Percentiles rank a stretch among this genome's conserved stretches.
These are phyloP conservation scores for Drosophila kanekoi DNA, from an alignment of 2,888 invertebrate species.

Conservation along the genomic window DNA sequence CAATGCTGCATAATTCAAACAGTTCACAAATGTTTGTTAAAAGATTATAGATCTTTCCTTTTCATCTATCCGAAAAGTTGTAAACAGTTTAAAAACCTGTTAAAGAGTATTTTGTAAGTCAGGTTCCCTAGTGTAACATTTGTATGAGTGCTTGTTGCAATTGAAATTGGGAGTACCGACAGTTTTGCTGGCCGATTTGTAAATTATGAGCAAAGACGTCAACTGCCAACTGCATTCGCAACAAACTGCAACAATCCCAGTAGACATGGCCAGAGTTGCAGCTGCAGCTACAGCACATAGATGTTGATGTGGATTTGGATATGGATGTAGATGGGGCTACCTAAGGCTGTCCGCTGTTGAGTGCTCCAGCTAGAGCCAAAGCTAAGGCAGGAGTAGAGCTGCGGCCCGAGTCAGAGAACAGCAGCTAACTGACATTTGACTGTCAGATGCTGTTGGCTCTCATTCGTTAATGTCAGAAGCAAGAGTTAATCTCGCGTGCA, in stretches of 20 bases:
- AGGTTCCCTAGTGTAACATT: not conserved
- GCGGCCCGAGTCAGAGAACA: conserved; percentile 48
- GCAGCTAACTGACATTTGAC: conserved; percentile 82
- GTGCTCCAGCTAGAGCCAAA: conserved; percentile 12
- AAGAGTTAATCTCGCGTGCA: conserved; percentile 81
- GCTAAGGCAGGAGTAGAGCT: not conserved
- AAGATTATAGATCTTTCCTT: not conserved
- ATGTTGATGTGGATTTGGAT: conserved; percentile 5
- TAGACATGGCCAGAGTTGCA: conserved; percentile 36
- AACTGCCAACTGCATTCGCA: conserved; percentile 57
- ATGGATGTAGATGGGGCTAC: conserved; percentile 28
- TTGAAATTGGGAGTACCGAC: conserved; percentile 39
- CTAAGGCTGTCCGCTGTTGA: conserved; percentile 36
- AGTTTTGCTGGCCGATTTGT: conserved; percentile 52
- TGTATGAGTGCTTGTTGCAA: conserved; percentile 5
- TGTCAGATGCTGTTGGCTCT: conserved; percentile 81
- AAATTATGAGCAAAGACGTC: conserved; percentile 62
- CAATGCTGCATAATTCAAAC: too few species aligned
- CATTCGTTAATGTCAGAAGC: conserved; percentile 79
- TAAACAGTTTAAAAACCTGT: not conserved
- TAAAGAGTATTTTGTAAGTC: conserved; percentile 17
- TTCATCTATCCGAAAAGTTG: not conserved
- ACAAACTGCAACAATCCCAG: conserved; percentile 47
- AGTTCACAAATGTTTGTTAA: too few species aligned
- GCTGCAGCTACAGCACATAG: conserved; percentile 11